Evolutionary conservation across 1,140 invertebrate genomes (phyloP).

Genomic region (Nomia melanderi): DNA sequence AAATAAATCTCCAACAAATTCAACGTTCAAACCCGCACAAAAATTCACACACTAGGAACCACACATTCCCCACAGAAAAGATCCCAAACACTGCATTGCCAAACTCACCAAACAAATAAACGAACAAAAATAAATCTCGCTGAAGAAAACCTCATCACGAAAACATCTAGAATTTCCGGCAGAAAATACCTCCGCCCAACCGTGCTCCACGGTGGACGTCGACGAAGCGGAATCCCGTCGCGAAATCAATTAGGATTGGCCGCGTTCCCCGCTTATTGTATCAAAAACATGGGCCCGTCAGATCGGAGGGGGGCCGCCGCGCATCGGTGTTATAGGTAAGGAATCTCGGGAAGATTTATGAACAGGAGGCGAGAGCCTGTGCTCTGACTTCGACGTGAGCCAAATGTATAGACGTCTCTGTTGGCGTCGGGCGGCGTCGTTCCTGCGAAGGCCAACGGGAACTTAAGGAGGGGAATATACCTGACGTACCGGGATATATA

Average conservation of each 20-base stretch:
- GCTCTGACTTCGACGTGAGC: constrained; percentile 55
- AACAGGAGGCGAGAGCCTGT: constrained; percentile 25
- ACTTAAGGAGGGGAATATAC: constrained; percentile 63
- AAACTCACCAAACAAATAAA: too few species aligned
- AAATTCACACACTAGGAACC: too few species aligned
- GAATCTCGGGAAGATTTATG: constrained; percentile 58
- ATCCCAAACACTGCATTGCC: too few species aligned
- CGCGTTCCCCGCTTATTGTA: constrained; percentile 8
- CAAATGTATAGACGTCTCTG: constrained; percentile 56
- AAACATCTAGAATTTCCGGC: too few species aligned
- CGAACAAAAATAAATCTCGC: too few species aligned
- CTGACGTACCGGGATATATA: constrained; percentile 57
- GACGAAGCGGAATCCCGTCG: not conserved
- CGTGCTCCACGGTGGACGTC: too few species aligned
- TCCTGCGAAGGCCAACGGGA: constrained; percentile 41
- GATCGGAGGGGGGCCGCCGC: constrained; percentile 17
- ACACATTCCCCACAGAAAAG: too few species aligned
- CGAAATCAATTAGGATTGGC: constrained; percentile 17
- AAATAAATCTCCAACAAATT: too few species aligned
- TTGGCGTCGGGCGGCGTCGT: constrained; percentile 17
- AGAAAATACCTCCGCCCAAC: too few species aligned
- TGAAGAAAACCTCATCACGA: too few species aligned
- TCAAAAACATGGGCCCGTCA: constrained; percentile 7
- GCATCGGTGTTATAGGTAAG: constrained; percentile 55
- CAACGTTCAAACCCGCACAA: too few species aligned